Percentiles rank a stretch among this genome's conserved stretches.
Conservation (phyloP, 2,888 invertebrate species). For the Cenopis cana region DNA sequence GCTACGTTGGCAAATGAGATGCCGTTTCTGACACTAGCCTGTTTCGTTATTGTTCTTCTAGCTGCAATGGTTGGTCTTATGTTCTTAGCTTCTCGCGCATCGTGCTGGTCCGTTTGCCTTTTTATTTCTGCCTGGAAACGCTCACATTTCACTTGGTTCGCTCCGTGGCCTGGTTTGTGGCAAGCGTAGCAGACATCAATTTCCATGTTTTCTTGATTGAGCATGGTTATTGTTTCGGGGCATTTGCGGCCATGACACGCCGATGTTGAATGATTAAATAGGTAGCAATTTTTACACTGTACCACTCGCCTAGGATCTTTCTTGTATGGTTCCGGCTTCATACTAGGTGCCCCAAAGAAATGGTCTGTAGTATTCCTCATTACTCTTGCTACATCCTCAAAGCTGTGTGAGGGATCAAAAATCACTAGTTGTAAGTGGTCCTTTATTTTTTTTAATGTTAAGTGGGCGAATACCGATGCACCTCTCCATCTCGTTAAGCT, state of each 20-base stretch:
- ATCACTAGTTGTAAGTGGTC: constrained; percentile 19
- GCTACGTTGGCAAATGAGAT: constrained; percentile 8
- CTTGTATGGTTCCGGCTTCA: constrained; percentile 26
- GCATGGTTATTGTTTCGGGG: not conserved
- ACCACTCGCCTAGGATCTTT: constrained; percentile 19
- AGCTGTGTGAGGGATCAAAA: constrained; percentile 17
- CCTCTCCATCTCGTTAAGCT: constrained; percentile 22
- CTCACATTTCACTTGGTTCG: constrained; percentile 24
- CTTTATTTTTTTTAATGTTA: constrained; percentile 24
- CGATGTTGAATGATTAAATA: constrained; percentile 21
- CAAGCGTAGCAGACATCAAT: constrained; percentile 22
- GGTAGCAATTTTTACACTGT: constrained; percentile 29
- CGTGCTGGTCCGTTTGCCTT: constrained; percentile 8
- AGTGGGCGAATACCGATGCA: constrained; percentile 20
- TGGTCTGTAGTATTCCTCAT: constrained; percentile 14
- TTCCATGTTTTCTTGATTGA: constrained; percentile 25
- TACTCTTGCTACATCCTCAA: constrained; percentile 3
- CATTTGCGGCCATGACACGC: constrained; percentile 23
- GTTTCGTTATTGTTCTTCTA: constrained; percentile 1
- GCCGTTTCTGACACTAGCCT: not conserved
- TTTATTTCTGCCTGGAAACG: constrained; percentile 15
- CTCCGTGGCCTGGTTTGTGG: constrained; percentile 17
- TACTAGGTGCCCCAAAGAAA: constrained; percentile 14
- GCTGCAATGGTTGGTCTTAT: constrained; percentile 13
- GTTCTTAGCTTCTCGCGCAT: constrained; percentile 11